phyloP scores from a whole-genome alignment of 2,797 vertebrate genomes.

The Melanotaenia nigrans region DNA sequence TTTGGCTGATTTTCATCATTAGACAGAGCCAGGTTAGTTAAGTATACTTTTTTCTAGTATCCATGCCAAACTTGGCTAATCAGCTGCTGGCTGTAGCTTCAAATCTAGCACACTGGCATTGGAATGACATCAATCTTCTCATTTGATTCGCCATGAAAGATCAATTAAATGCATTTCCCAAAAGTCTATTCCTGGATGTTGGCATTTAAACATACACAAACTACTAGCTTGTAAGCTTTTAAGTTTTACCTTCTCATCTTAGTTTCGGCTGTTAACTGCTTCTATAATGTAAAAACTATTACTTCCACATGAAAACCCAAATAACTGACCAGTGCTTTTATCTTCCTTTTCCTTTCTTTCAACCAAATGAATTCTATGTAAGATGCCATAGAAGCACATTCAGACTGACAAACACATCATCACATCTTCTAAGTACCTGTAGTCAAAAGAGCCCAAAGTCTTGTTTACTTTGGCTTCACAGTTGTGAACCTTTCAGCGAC shows the following conservation, averaged over 20 bases:
- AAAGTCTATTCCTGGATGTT: neutral
- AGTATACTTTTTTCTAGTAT: neutral
- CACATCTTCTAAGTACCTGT: neutral
- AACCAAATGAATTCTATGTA: neutral
- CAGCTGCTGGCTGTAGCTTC: neutral
- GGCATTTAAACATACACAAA: neutral
- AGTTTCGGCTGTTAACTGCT: neutral
- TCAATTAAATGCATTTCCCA: neutral
- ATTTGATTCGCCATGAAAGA: neutral
- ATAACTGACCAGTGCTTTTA: neutral
- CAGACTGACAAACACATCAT: too few relatives aligned
- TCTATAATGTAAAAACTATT: neutral
- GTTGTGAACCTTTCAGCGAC: neutral
- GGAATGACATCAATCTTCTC: neutral
- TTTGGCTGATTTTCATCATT: neutral
- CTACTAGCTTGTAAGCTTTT: neutral
- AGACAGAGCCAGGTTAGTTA: neutral
- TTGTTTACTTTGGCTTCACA: neutral
- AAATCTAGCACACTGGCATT: neutral
- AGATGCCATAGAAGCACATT: too few relatives aligned
- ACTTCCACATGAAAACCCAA: neutral
- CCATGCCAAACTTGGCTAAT: slow-evolving; percentile 6
- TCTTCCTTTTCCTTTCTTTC: neutral
- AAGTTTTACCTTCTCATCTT: neutral
- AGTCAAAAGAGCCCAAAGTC: neutral